Evolutionary conservation across 1,140 invertebrate genomes (phyloP).

Genomic region (Leptestheria dahalacensis): DNA sequence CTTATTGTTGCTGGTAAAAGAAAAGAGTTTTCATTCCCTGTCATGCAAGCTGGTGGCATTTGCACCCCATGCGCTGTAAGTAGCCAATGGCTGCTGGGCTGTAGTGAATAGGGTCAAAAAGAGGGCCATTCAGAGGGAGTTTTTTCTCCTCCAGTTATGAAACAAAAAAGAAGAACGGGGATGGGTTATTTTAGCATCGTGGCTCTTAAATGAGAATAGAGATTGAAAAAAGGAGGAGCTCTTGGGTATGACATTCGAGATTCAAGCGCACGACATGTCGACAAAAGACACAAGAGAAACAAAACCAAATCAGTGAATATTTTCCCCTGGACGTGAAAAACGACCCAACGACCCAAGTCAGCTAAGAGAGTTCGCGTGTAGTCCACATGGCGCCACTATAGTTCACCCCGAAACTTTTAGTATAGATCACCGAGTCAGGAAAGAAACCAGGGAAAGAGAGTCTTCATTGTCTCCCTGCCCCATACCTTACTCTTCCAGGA

Average conservation of each 20-base stretch:
- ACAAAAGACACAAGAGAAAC: neutral
- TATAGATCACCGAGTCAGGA: neutral
- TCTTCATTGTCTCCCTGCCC: neutral
- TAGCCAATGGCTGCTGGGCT: too few species aligned
- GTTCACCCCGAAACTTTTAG: neutral
- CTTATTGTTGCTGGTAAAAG: too few species aligned
- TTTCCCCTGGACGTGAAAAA: neutral
- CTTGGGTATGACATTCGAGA: neutral
- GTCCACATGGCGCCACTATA: neutral
- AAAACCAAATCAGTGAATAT: neutral
- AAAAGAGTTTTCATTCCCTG: too few species aligned
- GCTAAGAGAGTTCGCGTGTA: neutral
- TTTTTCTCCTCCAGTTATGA: too few species aligned
- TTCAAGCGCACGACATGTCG: neutral
- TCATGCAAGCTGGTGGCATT: too few species aligned
- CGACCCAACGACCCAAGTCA: too few species aligned
- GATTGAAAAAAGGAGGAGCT: neutral
- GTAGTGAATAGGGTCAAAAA: too few species aligned
- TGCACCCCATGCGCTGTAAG: too few species aligned
- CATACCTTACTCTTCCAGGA: too few species aligned
- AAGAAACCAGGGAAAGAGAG: neutral
- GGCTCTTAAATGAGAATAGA: neutral
- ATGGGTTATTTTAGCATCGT: neutral
- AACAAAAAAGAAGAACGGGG: too few species aligned
- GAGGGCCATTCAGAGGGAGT: too few species aligned